Evolutionary conservation across 2,888 invertebrate genomes (phyloP), one percentile per base, ranked within the genome.

Genomic region (Pterobdella sp.): DNA sequence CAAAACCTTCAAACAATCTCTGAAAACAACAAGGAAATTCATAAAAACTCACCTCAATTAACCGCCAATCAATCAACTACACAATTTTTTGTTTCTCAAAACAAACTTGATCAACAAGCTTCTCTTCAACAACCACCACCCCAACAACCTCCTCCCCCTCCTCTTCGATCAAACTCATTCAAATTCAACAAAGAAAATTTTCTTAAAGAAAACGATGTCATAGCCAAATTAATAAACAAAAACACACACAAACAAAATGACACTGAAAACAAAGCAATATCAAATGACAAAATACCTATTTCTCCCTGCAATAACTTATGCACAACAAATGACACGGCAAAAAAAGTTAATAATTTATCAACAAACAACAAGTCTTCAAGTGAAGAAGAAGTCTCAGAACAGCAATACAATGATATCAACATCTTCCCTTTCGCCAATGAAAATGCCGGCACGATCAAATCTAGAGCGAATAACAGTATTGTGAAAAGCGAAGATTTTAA

Each of bases 371-470:
- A 72, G 49, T 71, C 64, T 29, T 49, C 69, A 29, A 75, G 74
- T 3, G 67, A 52, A 31, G 93, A 93, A 80, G 94, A 94, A 85
- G 92, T 93, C 78, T 22, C n/a, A 7, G 60, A 56, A 56, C 4
- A 22, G n/a, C 4, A 56, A 4, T 56, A 56, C 60, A 56, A 22
- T 26, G 95, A 95, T 86, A 94, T 94, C 68, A 94, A 95, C 77
- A 81, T 84, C 26, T 78, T 86, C 76, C 96, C 96, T 60, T 97
- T 97, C 85, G 96, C 96, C 78, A 96, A 97, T 84, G 96, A 97
- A 84, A 96, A 97, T 85, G 94, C 95, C 52, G 97, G 96, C 73
- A 97, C 97, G 72, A 96, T 97, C 82, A 93, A 94, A 83, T 95
- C 95, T 81, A 87, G 90, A 78, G 80, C 79, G 32, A 77, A 77